phyloP scores from a whole-genome alignment of 1,140 invertebrate species.

The Spodoptera frugiperda region DNA sequence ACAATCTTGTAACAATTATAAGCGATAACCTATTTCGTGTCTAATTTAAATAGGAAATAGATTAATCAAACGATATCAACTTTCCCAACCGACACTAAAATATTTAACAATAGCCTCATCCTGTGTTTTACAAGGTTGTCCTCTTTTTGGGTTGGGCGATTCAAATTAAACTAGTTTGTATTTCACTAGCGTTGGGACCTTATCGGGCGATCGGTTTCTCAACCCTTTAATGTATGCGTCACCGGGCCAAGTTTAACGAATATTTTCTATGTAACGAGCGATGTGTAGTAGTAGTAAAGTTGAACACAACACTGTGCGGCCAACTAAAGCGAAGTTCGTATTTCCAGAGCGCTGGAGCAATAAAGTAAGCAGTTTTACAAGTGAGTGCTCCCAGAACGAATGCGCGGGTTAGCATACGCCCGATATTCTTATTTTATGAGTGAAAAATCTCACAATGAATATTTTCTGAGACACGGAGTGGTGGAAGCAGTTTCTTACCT shows the following conservation, averaged over 20 bases:
- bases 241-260: slow-evolving; percentile 65
- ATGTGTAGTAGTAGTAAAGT: slow-evolving; percentile 54
- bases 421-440: slow-evolving; percentile 64
- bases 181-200: slow-evolving; percentile 69
- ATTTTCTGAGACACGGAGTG: slow-evolving; percentile 47
- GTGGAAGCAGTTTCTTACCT: slow-evolving; percentile 11
- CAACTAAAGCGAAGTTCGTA: slow-evolving; percentile 57
- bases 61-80: slow-evolving; percentile 79
- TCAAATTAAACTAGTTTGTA: slow-evolving; percentile 79
- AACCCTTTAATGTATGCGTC: slow-evolving; percentile 77
- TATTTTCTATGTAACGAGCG: slow-evolving; percentile 60
- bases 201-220: slow-evolving; percentile 76
- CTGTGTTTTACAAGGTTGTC: slow-evolving; percentile 69
- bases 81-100: slow-evolving; percentile 74
- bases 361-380: slow-evolving; percentile 71
- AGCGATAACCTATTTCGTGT: slow-evolving; percentile 70
- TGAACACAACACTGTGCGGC: slow-evolving; percentile 51
- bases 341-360: slow-evolving; percentile 62
- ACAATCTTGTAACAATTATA: slow-evolving; percentile 72
- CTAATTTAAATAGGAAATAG: slow-evolving; percentile 77
- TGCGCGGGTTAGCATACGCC: slow-evolving; percentile 61
- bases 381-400: slow-evolving; percentile 62
- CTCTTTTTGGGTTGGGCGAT: slow-evolving; percentile 66
- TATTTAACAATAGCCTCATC: slow-evolving; percentile 75
- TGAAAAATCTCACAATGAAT: slow-evolving; percentile 55